phyloP scores from a whole-genome alignment of 2,797 vertebrate genomes.

The Microctenopoma stevenorrisi region DNA sequence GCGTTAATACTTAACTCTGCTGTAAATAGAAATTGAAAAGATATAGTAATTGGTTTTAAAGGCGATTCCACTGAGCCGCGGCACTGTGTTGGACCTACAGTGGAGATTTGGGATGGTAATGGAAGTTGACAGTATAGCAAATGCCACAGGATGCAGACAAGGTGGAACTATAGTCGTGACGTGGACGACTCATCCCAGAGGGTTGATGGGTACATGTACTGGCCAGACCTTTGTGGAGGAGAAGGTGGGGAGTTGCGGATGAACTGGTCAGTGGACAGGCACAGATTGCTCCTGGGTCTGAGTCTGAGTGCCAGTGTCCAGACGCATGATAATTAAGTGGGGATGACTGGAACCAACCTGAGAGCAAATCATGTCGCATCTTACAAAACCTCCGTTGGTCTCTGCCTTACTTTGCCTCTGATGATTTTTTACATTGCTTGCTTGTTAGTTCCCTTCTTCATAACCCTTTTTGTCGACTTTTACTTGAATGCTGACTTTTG shows the following conservation, averaged over 20 bases:
- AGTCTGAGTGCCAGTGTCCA: constrained; percentile 36
- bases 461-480: not conserved
- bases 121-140: constrained; percentile 13
- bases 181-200: constrained; percentile 10
- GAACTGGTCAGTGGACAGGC: constrained; percentile 40
- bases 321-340: constrained; percentile 52
- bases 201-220: constrained; percentile 6
- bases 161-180: constrained; percentile 30
- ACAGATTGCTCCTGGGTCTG: constrained; percentile 54
- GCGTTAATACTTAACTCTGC: constrained; percentile 54
- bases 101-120: constrained; percentile 16
- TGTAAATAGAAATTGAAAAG: constrained; percentile 19
- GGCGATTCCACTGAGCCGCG: constrained; percentile 1
- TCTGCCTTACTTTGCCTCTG: not conserved
- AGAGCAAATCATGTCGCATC: constrained; percentile 39
- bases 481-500: not conserved
- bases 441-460: not conserved
- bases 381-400: constrained; percentile 15
- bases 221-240: constrained; percentile 16
- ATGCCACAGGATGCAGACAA: constrained; percentile 27
- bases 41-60: constrained; percentile 22
- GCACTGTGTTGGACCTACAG: not conserved
- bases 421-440: not conserved
- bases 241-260: constrained; percentile 14
- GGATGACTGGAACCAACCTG: constrained; percentile 45